Conservation (phyloP, 2,888 invertebrate genomes). For the Cactoblastis cactorum region DNA sequence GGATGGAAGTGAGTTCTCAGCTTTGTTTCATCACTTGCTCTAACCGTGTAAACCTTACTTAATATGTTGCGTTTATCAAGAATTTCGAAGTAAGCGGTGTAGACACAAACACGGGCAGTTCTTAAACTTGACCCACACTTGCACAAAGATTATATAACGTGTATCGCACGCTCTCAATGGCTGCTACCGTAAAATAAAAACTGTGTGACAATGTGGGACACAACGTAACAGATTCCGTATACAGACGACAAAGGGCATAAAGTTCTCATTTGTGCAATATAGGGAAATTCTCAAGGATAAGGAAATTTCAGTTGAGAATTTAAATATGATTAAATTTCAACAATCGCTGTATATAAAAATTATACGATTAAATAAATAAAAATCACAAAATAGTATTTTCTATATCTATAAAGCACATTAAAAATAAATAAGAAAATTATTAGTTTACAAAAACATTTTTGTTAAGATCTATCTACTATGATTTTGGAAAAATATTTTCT, state of each 20-base stretch:
- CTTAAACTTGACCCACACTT: constrained; percentile 7
- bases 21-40: neutral
- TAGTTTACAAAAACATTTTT: too few relatives aligned
- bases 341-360: too few relatives aligned
- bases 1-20: too few relatives aligned
- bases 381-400: too few relatives aligned
- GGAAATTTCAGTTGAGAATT: neutral
- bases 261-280: neutral
- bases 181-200: constrained; percentile 2
- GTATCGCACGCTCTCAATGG: constrained; percentile 7
- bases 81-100: neutral
- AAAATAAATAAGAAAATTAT: too few relatives aligned
- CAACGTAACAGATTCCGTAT: neutral
- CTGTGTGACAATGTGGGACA: constrained; percentile 4
- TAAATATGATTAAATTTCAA: too few relatives aligned
- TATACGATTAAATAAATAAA: too few relatives aligned
- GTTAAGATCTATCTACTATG: too few relatives aligned
- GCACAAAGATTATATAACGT: neutral
- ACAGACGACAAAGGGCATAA: neutral
- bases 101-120: neutral
- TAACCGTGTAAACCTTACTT: neutral
- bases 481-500: too few relatives aligned
- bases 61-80: neutral
- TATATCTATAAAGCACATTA: too few relatives aligned
- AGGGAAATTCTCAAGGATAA: neutral